Conservation (phyloP, 2,113 vertebrate species). For the Tauraco erythrolophus region DNA sequence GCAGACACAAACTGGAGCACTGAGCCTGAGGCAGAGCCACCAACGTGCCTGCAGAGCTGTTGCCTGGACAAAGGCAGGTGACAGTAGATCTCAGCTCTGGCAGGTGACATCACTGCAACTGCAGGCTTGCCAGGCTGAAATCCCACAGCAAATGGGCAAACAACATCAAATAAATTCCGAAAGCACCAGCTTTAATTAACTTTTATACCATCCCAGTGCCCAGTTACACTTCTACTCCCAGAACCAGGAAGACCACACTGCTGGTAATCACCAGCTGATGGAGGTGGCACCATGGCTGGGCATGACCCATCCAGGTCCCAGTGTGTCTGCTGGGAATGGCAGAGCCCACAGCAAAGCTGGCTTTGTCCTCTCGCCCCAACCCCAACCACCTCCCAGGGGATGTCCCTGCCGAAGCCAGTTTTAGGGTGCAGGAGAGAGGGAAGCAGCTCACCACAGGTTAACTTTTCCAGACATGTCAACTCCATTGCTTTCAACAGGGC, state of each 20-base stretch:
- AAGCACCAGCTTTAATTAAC: not conserved
- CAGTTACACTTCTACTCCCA: not conserved
- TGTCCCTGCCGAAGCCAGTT: not conserved
- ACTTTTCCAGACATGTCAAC: not conserved
- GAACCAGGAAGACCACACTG: not conserved
- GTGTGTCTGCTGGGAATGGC: not conserved
- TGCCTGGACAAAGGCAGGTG: not conserved
- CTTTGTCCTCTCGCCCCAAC: not conserved
- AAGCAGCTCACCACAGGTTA: not conserved
- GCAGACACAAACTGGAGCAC: not conserved
- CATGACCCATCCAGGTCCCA: not conserved
- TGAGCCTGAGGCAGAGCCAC: not conserved
- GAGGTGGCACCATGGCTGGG: not conserved
- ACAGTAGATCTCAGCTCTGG: not conserved
- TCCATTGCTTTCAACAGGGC: not conserved
- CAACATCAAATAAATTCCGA: not conserved
- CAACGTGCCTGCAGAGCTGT: not conserved
- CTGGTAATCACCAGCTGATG: rapidly evolving
- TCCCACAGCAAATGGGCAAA: not conserved
- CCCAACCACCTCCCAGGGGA: not conserved
- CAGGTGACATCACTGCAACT: not conserved
- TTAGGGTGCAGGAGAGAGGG: not conserved
- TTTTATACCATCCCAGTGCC: not conserved
- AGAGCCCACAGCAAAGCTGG: not conserved
- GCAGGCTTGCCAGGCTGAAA: not conserved